These are phyloP conservation scores for Ganaspis sp. DNA, from an alignment of 1,140 invertebrate species.

Conservation along the genomic window DNA sequence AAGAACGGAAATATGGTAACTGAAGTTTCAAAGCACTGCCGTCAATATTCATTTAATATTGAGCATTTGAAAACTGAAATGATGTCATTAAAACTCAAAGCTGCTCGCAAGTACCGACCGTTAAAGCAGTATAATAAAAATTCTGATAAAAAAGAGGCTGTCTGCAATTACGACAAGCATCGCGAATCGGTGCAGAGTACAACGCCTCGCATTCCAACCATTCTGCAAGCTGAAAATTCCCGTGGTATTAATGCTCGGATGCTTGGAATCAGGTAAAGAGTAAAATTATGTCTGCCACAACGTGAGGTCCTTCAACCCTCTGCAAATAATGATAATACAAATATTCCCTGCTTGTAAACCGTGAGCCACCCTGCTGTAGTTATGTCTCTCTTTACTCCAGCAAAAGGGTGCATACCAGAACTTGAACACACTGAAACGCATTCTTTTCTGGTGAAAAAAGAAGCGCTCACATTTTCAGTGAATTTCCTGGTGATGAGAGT, in stretches of 20 bases:
- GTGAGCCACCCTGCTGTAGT: slow-evolving; percentile 32
- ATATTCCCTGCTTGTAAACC: neutral
- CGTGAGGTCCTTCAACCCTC: neutral
- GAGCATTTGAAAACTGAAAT: too few species aligned
- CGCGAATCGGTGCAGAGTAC: neutral
- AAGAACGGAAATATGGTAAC: too few species aligned
- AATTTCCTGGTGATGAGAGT: slow-evolving; percentile 44
- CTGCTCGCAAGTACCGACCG: neutral
- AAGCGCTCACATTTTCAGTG: slow-evolving; percentile 45
- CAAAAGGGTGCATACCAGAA: slow-evolving; percentile 42
- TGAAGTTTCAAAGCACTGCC: too few species aligned
- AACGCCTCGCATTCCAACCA: neutral
- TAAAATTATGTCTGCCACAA: neutral
- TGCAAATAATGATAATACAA: neutral
- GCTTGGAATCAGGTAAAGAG: neutral
- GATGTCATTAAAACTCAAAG: too few species aligned
- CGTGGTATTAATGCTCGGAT: neutral
- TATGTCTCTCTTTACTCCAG: slow-evolving; percentile 37
- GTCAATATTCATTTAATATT: too few species aligned
- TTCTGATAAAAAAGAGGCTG: neutral
- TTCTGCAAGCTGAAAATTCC: slow-evolving; percentile 11
- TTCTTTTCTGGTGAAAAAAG: slow-evolving; percentile 42
- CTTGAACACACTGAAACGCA: slow-evolving; percentile 40
- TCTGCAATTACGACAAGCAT: neutral
- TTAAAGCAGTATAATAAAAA: neutral